These are phyloP conservation scores for Lepidochrysops patricia DNA, from an alignment of 2,888 invertebrate species.

Conservation along the genomic window DNA sequence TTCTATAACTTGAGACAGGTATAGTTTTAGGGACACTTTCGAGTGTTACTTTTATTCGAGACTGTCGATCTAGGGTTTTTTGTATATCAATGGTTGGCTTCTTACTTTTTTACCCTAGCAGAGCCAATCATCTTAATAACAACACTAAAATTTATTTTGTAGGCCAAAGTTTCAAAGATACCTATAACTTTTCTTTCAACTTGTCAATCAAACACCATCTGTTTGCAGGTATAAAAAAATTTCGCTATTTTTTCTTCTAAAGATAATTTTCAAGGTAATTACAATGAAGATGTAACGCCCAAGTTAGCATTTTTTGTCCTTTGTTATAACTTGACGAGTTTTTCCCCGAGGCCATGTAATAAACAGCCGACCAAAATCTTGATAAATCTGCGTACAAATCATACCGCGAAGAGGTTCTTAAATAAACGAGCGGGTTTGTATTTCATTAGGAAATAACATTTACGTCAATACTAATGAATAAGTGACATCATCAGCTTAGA, in stretches of 20 bases:
- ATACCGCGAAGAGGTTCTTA: constrained; percentile 51
- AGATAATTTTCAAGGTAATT: not conserved
- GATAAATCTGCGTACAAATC: constrained; percentile 50
- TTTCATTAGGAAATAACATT: constrained; percentile 40
- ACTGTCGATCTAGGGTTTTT: no score
- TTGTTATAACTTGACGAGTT: not conserved
- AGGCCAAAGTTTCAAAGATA: no score
- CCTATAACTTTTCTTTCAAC: no score
- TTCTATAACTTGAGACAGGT: no score
- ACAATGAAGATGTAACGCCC: not conserved
- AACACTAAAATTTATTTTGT: no score
- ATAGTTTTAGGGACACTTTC: no score
- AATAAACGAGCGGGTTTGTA: constrained; percentile 61
- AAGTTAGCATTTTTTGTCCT: not conserved
- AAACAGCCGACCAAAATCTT: constrained; percentile 35
- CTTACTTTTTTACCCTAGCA: no score
- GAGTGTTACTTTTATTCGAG: no score
- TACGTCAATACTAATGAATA: not conserved
- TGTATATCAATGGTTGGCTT: no score
- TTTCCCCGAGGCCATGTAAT: constrained; percentile 5
- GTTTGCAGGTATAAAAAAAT: not conserved
- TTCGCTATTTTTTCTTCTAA: not conserved
- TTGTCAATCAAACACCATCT: no score
- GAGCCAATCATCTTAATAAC: no score
- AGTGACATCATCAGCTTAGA: not conserved